Evolutionary conservation across 1,140 invertebrate species (phyloP), one percentile per base, ranked within the genome.

Genomic region (Rhyzopertha dominica): DNA sequence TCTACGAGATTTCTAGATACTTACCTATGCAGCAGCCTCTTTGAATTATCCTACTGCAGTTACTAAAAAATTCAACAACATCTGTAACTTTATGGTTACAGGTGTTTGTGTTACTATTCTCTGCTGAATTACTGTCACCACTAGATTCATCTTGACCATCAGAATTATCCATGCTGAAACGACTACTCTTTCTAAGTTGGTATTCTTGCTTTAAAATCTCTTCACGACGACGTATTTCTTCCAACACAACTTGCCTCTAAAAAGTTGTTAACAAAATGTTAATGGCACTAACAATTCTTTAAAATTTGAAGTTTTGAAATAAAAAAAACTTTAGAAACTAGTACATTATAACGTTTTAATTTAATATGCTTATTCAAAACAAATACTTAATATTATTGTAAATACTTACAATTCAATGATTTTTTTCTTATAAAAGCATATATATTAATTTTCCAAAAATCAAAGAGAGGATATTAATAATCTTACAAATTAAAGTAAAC

Each of bases 161-260:
- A 51, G 51, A 51, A 41, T 43, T 51, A 22, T 62, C 58, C 5
- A 52, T 52, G 31, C 42, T 41, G 28, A 48, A 44, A 35, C 53
- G 47, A 13, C 5, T 26, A 8, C 14, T 18, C 13, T 17, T 42
- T 47, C 40, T 47, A 16, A 60, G 52, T 26, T 57, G 61, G 2
- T 70, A 67, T 48, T 83, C 82, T 54, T 76, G 73, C 59, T 76
- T 78, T 13, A 85, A 56, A 10, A 77, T 79, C 58, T 84, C 78
- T 58, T 83, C 74, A 19, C 80, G 73, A 42, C 74, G 74, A 44
- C 79, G 71, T 41, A 87, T 79, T 65, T 87, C 82, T 62, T 81
- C 76, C 58, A 80, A 76, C 18, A 86, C 71, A 46, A 74, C 74
- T 71, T 83, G 65, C 38, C 70, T 63, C 77, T 78, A 58, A 43